Percentiles rank a stretch among this genome's conserved stretches.
These are phyloP conservation scores for Ochotona princeps DNA, from an alignment of 2,113 vertebrate species.

Conservation along the genomic window DNA sequence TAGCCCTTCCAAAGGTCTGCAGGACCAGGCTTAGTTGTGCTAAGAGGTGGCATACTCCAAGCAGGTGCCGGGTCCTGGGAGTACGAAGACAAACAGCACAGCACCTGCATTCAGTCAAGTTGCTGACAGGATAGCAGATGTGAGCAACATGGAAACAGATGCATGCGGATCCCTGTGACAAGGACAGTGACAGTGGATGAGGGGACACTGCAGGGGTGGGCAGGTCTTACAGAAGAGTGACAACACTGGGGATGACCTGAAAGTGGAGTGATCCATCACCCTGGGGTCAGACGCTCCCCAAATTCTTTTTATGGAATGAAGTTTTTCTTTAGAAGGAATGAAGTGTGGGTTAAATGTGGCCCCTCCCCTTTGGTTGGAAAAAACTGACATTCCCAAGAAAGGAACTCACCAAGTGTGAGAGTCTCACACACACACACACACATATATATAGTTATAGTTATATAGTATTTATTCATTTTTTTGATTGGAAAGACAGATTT, in stretches of 20 bases:
- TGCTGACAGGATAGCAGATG: neutral
- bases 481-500: no score
- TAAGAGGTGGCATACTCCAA: neutral
- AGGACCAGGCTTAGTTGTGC: neutral
- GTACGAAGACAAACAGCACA: neutral
- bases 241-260: neutral
- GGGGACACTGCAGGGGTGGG: neutral
- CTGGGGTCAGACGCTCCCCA: neutral
- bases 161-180: no score
- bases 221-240: neutral
- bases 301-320: neutral
- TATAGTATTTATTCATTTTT: no score
- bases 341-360: neutral
- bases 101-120: neutral
- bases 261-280: neutral
- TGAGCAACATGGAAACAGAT: neutral
- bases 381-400: neutral
- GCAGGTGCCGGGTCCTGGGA: neutral
- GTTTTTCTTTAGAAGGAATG: neutral
- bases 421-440: no score
- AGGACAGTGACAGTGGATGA: fast-evolving
- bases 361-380: neutral
- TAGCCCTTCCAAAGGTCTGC: neutral
- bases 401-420: neutral
- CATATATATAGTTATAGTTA: no score